Conservation (phyloP, 1,140 invertebrate species). For the Bombyx mori region DNA sequence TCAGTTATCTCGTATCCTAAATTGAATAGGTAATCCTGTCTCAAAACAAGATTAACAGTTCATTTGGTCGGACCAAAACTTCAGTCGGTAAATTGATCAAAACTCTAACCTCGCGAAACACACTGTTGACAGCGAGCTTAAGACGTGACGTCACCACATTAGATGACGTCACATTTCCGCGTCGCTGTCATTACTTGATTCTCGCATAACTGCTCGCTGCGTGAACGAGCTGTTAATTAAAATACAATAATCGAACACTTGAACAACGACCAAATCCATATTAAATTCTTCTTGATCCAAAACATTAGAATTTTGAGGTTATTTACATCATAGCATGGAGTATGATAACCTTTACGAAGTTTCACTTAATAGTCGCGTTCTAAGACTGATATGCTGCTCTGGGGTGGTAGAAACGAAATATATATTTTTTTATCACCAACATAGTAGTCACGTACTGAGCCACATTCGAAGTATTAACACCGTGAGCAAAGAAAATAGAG, state of each 20-base stretch:
- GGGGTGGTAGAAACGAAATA: constrained; percentile 8
- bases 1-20: constrained; percentile 50
- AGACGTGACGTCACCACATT: constrained; percentile 1
- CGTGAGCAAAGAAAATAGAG: constrained; percentile 20
- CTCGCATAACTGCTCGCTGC: constrained; percentile 2
- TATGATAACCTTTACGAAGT: too few species aligned
- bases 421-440: constrained; percentile 1
- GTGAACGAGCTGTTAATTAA: constrained; percentile 12
- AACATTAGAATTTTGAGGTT: too few species aligned
- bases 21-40: constrained; percentile 58
- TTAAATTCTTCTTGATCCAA: too few species aligned
- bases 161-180: not conserved
- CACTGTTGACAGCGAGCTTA: not conserved
- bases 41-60: constrained; percentile 67
- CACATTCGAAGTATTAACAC: constrained; percentile 22
- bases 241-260: constrained; percentile 11
- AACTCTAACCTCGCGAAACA: constrained; percentile 36
- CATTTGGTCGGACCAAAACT: constrained; percentile 69
- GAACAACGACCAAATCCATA: constrained; percentile 22
- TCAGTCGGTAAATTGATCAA: constrained; percentile 67
- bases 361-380: constrained; percentile 3
- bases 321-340: too few species aligned
- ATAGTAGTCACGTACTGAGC: constrained; percentile 48
- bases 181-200: too few species aligned
- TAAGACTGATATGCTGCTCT: not conserved